These are phyloP conservation scores for Thaleichthys pacificus DNA, from an alignment of 2,797 vertebrate species.

Conservation along the genomic window DNA sequence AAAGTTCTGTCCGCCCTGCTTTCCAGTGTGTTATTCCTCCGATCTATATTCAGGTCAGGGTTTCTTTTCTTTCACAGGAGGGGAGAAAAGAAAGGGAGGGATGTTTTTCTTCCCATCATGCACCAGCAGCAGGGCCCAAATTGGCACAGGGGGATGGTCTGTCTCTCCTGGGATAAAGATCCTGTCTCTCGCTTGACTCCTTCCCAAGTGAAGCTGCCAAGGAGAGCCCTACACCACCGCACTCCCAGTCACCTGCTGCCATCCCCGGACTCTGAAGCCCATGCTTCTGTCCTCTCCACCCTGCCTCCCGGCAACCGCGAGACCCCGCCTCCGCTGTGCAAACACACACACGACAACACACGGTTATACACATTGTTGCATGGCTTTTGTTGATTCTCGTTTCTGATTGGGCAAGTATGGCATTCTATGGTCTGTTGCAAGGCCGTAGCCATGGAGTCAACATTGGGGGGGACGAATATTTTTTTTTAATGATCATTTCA, in stretches of 20 bases:
- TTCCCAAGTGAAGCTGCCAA: conserved; percentile 59
- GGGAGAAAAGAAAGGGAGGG: conserved; percentile 45
- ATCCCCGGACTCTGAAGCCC: conserved; percentile 36
- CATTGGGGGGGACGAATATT: too few relatives aligned
- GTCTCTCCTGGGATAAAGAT: conserved; percentile 69
- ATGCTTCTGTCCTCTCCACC: conserved; percentile 31
- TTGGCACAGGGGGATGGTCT: conserved; percentile 67
- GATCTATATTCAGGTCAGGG: conserved; percentile 78
- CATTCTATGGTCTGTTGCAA: conserved; percentile 18
- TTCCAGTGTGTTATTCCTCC: conserved; percentile 55
- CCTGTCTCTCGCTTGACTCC: conserved; percentile 61
- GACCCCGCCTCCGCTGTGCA: conserved; percentile 22
- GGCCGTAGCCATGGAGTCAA: too few relatives aligned
- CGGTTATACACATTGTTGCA: conserved; percentile 30
- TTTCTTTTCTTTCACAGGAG: conserved; percentile 57
- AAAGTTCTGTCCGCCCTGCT: conserved; percentile 52
- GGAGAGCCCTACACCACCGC: conserved; percentile 39
- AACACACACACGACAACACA: conserved; percentile 25
- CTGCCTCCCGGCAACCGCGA: conserved; percentile 34
- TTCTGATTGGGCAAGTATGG: conserved; percentile 40
- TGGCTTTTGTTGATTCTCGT: too few relatives aligned
- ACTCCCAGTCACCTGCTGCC: conserved; percentile 1
- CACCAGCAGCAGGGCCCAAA: conserved; percentile 69
- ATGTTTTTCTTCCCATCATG: conserved; percentile 74
- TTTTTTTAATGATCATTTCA: too few relatives aligned